A percentile compares a stretch with the other conserved stretches of the same genome.
Conservation (phyloP, 2,888 invertebrate species). For the Leptinotarsa tumamoca region DNA sequence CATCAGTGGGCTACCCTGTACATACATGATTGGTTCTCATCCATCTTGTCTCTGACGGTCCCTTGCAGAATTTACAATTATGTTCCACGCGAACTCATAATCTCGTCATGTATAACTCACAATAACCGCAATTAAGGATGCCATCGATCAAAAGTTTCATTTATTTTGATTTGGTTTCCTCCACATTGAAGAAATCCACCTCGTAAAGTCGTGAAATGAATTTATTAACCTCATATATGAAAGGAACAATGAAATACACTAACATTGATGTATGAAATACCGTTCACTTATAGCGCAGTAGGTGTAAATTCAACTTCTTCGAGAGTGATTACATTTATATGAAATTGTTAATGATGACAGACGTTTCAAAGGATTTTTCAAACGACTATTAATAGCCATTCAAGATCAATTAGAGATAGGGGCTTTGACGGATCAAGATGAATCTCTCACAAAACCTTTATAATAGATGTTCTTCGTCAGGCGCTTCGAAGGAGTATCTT, state of each 20-base stretch:
- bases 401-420: conserved; percentile 1
- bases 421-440: neutral
- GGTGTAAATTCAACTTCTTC: conserved; percentile 18
- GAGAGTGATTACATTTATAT: conserved; percentile 8
- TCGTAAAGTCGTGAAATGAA: conserved; percentile 35
- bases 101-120: conserved; percentile 5
- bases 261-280: conserved; percentile 17
- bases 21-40: too few relatives aligned
- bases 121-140: conserved; percentile 33
- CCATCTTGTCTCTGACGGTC: too few relatives aligned
- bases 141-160: conserved; percentile 36
- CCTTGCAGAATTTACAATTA: neutral
- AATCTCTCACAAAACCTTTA: too few relatives aligned
- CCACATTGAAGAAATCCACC: conserved; percentile 41
- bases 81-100: neutral
- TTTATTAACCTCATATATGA: conserved; percentile 39
- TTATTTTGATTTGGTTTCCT: conserved; percentile 37
- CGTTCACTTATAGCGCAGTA: conserved; percentile 13
- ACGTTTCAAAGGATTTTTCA: conserved; percentile 10
- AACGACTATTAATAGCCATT: neutral
- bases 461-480: too few relatives aligned
- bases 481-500: too few relatives aligned
- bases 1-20: too few relatives aligned
- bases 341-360: conserved; percentile 18
- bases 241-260: conserved; percentile 35